These are phyloP conservation scores for Eubucco bourcierii DNA, from an alignment of 2,113 vertebrate species.

Conservation along the genomic window DNA sequence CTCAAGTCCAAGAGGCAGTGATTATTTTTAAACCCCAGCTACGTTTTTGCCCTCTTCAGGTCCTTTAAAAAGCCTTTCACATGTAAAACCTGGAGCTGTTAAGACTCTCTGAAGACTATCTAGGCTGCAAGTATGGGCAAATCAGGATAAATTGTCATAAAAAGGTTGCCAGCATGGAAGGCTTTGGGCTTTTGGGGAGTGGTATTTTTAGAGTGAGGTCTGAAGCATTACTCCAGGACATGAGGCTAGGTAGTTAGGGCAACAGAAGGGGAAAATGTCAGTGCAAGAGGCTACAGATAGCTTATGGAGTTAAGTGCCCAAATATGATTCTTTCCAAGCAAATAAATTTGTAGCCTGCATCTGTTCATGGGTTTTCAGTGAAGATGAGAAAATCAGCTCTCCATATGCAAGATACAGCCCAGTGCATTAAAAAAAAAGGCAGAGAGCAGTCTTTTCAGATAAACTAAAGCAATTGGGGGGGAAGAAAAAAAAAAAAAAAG, in stretches of 20 bases:
- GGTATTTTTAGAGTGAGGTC: constrained; percentile 9
- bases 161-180: not conserved
- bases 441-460: constrained; percentile 12
- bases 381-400: constrained; percentile 58
- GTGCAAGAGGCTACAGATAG: constrained; percentile 4
- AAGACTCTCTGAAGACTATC: not conserved
- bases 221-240: not conserved
- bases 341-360: constrained; percentile 57
- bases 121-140: not conserved
- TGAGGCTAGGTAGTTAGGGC: not conserved
- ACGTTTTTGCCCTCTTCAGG: not conserved
- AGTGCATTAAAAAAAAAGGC: constrained; percentile 25
- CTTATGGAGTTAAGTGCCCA: constrained; percentile 45
- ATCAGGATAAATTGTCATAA: not conserved
- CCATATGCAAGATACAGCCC: constrained; percentile 40
- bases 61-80: not conserved
- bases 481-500: not conserved
- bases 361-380: constrained; percentile 45
- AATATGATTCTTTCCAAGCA: constrained; percentile 57
- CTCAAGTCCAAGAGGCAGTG: not conserved
- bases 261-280: constrained; percentile 43
- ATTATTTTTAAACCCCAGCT: not conserved
- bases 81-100: constrained; percentile 1
- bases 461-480: constrained; percentile 23
- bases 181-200: not conserved